These are phyloP conservation scores for Malurus leucopterus DNA, from an alignment of 2,797 vertebrate genomes.

Conservation along the genomic window DNA sequence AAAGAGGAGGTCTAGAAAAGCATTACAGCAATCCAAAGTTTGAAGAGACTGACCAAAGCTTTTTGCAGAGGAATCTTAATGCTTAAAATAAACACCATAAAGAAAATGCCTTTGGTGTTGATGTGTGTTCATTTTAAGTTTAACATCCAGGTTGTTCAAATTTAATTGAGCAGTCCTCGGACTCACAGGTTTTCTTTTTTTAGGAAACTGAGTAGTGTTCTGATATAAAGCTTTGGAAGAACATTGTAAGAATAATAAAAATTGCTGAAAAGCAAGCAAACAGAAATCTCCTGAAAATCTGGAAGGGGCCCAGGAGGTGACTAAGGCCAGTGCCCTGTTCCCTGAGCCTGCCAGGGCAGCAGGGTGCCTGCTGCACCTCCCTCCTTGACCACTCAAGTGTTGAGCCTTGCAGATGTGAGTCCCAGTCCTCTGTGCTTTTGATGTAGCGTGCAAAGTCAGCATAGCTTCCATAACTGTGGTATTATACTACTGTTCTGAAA, in stretches of 20 bases:
- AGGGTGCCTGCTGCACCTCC: conserved; percentile 19
- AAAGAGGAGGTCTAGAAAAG: conserved; percentile 76
- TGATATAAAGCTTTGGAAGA: conserved; percentile 28
- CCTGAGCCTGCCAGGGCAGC: conserved; percentile 33
- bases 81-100: conserved; percentile 75
- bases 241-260: not conserved
- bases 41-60: conserved; percentile 83
- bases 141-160: conserved; percentile 26
- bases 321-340: not conserved
- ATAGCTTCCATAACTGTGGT: conserved; percentile 54
- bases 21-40: conserved; percentile 77
- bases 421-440: conserved; percentile 44
- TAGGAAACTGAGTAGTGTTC: conserved; percentile 28
- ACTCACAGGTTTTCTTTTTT: conserved; percentile 32
- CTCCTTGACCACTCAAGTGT: not conserved
- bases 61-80: conserved; percentile 84
- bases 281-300: not conserved
- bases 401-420: conserved; percentile 43
- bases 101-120: conserved; percentile 51
- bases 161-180: conserved; percentile 9
- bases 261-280: conserved; percentile 3
- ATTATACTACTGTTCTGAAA: conserved; percentile 66
- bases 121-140: conserved; percentile 51
- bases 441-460: conserved; percentile 48
- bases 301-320: not conserved